These are phyloP conservation scores for Ostrea edulis DNA, from an alignment of 1,140 invertebrate genomes.

Conservation along the genomic window DNA sequence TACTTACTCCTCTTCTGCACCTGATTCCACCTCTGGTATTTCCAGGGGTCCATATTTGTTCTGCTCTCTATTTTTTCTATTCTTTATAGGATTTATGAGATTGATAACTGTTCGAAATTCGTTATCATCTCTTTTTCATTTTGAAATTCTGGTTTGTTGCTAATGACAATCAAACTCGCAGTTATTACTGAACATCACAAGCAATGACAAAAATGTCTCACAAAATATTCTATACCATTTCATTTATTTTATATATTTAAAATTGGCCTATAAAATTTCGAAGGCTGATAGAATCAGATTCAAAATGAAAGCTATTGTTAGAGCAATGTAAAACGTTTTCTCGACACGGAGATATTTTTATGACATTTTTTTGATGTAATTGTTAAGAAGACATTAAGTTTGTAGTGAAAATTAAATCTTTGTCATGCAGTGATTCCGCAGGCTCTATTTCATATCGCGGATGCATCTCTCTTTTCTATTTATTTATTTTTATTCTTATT, in stretches of 20 bases:
- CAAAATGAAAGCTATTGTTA: neutral
- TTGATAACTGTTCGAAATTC: too few relatives aligned
- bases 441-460: neutral
- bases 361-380: neutral
- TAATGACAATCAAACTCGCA: neutral
- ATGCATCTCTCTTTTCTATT: too few relatives aligned
- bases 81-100: too few relatives aligned
- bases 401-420: too few relatives aligned
- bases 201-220: neutral
- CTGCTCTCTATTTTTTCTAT: too few relatives aligned
- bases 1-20: too few relatives aligned
- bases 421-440: neutral
- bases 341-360: neutral
- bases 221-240: neutral
- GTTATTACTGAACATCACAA: neutral
- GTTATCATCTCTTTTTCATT: too few relatives aligned
- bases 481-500: too few relatives aligned
- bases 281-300: neutral
- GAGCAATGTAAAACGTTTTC: neutral
- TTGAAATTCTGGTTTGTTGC: too few relatives aligned
- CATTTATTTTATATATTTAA: neutral
- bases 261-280: slow-evolving; percentile 12
- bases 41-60: too few relatives aligned
- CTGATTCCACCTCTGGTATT: too few relatives aligned
- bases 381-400: neutral